These are phyloP conservation scores for Crioceris asparagi DNA, from an alignment of 2,888 invertebrate species.

Conservation along the genomic window DNA sequence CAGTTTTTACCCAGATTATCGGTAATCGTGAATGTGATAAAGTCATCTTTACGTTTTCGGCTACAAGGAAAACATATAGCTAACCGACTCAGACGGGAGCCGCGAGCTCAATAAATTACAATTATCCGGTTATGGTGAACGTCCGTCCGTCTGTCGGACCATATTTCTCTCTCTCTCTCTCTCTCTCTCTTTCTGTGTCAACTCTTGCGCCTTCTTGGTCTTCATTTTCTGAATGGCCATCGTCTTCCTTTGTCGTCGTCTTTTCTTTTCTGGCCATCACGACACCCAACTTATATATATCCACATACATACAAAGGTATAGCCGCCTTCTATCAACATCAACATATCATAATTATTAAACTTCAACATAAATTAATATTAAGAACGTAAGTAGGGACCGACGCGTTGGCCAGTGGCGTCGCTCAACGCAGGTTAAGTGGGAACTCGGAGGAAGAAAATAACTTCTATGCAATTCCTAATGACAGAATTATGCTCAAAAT, in stretches of 20 bases:
- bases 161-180: no score
- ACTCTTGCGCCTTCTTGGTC: no score
- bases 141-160: no score
- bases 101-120: conserved; percentile 27
- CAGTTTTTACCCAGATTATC: no score
- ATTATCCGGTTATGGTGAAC: conserved; percentile 27
- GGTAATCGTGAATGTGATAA: no score
- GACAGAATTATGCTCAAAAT: no score
- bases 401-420: neutral
- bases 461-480: no score
- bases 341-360: conserved; percentile 21
- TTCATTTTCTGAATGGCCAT: no score
- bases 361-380: conserved; percentile 19
- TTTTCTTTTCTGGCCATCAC: conserved; percentile 3
- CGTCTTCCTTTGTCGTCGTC: conserved; percentile 1
- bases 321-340: conserved; percentile 22
- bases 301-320: conserved; percentile 19
- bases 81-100: conserved; percentile 15
- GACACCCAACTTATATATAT: no score
- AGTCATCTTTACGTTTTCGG: conserved; percentile 6
- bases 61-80: conserved; percentile 15
- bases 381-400: conserved; percentile 14
- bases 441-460: no score
- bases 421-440: no score
- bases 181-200: no score